These are phyloP conservation scores for Cistogaster globosa DNA, from an alignment of 2,888 invertebrate species.

Conservation along the genomic window DNA sequence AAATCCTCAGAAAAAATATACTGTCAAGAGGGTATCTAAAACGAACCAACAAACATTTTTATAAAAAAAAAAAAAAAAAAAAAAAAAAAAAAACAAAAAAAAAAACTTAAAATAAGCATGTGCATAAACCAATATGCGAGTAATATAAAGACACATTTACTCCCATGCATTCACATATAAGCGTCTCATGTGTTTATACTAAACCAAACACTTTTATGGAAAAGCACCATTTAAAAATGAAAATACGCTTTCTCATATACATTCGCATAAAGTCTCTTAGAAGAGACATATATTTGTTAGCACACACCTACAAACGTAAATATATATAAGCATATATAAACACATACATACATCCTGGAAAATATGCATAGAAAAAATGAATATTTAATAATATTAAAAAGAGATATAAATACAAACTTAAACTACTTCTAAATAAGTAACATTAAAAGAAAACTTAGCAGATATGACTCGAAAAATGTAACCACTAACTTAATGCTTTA, in stretches of 20 bases:
- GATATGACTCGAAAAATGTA: not conserved
- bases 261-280: not conserved
- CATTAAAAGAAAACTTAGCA: constrained; percentile 79
- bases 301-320: too few relatives aligned
- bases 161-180: constrained; percentile 56
- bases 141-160: not conserved
- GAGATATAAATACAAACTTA: constrained; percentile 71
- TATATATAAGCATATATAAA: too few relatives aligned
- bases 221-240: constrained; percentile 57
- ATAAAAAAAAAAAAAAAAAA: not conserved
- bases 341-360: too few relatives aligned
- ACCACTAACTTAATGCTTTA: constrained; percentile 30
- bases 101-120: not conserved
- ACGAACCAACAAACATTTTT: constrained; percentile 50
- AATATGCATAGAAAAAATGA: too few relatives aligned
- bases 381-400: constrained; percentile 29
- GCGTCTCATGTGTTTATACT: constrained; percentile 74
- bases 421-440: constrained; percentile 80
- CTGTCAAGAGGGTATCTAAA: constrained; percentile 80
- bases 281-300: not conserved
- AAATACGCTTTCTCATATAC: constrained; percentile 11
- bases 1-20: constrained; percentile 80
- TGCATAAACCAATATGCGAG: constrained; percentile 42
- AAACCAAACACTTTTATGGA: constrained; percentile 69
- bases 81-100: not conserved